Evolutionary conservation across 2,797 vertebrate species (phyloP), one percentile per base, ranked within the genome.

Genomic region (Ambastaia sidthimunki): DNA sequence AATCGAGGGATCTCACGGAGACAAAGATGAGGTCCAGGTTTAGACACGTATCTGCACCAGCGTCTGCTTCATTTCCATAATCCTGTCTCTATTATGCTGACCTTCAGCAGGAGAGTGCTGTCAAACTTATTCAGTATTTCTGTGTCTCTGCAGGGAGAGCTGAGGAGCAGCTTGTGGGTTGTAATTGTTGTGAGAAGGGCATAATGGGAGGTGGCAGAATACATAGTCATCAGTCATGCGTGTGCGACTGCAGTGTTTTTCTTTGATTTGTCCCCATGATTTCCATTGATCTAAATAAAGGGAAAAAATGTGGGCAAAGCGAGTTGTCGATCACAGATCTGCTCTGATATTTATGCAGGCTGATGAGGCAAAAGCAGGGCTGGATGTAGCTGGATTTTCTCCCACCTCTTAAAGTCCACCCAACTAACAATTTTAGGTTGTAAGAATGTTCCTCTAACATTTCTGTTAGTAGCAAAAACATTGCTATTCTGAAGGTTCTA

Each of bases 31-130:
- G 88, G 91, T 90, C 88, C 91, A 91, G 91, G 90, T 93, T 90
- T 84, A 90, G 88, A 82, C 87, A 68, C 86, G 86, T 91, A 92
- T 92, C 90, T 85, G 88, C 86, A 85, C 87, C 86, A 80, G 89
- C 90, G 87, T 91, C 91, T 92, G 91, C 88, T 90, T 90, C 89
- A 92, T 93, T 92, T 90, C 69, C 91, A 93, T 93, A 93, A 93
- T 93, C 92, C 89, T 80, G 74, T 85, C 86, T 87, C 90, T 89
- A 90, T 92, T 91, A 91, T 90, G 76, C 88, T 90, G 90, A 90
- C 90, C 88, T 87, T 89, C 83, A 82, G 83, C 85, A 88, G 84
- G 87, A 88, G 83, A 28, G 76, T 84, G 80, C 86, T 90, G 89
- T 92, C 92, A 91, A 90, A 92, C 92, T 90, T 91, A 89, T 86